A percentile compares a stretch with the other conserved stretches of the same genome.
phyloP scores from a whole-genome alignment of 2,888 invertebrate genomes.

The Aelia acuminata region DNA sequence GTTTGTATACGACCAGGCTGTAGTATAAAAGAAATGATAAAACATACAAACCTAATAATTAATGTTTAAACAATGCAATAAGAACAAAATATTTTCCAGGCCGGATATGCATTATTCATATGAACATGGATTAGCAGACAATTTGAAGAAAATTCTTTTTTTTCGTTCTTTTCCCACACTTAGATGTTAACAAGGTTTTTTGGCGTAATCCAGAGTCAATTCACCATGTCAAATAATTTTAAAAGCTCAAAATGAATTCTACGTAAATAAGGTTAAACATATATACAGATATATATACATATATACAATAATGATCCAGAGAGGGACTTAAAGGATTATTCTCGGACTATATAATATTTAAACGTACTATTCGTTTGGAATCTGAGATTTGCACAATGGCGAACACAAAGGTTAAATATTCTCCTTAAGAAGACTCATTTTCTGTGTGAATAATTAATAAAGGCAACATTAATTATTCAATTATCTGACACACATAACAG shows the following conservation, averaged over 20 bases:
- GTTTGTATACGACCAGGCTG: no score
- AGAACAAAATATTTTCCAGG: not conserved
- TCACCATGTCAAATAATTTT: not conserved
- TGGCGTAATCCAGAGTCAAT: not conserved
- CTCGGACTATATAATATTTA: not conserved
- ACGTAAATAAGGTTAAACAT: not conserved
- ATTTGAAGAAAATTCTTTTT: not conserved
- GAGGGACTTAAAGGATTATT: not conserved
- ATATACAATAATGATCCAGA: no score
- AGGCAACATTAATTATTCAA: no score
- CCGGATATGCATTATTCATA: not conserved
- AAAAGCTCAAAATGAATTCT: not conserved
- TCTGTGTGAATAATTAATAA: not conserved
- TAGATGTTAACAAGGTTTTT: not conserved
- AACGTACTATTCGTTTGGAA: not conserved
- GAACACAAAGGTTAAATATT: not conserved
- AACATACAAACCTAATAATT: no score
- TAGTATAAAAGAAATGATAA: not conserved
- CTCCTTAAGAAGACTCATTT: not conserved
- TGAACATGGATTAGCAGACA: not conserved
- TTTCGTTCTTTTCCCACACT: not conserved
- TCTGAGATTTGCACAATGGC: accelerated
- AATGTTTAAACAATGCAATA: not conserved
- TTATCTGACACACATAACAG: no score
- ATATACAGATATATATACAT: not conserved